Percentiles rank a stretch among this genome's conserved stretches.
Conservation (phyloP, 2,888 invertebrate species). For the Mythimna vitellina region DNA sequence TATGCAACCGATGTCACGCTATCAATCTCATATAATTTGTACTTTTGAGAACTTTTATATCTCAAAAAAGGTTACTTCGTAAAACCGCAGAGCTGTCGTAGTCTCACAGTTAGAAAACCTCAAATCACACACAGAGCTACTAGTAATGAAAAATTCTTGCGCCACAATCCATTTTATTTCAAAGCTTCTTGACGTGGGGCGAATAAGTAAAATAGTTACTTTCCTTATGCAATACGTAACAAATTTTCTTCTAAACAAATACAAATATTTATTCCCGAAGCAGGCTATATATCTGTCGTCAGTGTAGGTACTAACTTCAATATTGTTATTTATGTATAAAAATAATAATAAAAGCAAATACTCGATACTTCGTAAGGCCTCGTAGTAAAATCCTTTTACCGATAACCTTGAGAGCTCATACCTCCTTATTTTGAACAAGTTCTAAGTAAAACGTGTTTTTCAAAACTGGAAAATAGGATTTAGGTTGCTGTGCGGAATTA, state of each 20-base stretch:
- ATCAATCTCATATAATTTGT: no score
- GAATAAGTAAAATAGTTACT: neutral
- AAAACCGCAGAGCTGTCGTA: neutral
- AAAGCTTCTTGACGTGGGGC: neutral
- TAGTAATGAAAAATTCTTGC: neutral
- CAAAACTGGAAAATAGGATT: neutral
- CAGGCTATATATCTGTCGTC: neutral
- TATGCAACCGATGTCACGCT: no score
- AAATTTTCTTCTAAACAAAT: conserved; percentile 3
- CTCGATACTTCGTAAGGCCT: neutral
- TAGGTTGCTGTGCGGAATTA: neutral
- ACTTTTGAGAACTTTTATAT: no score
- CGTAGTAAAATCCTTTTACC: neutral
- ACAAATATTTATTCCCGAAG: neutral
- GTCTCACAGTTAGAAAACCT: neutral
- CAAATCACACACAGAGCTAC: no score
- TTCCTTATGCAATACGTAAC: neutral
- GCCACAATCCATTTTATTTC: neutral
- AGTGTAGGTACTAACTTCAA: neutral
- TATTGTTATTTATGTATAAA: neutral
- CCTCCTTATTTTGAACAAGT: neutral
- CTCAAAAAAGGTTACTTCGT: neutral
- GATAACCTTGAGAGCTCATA: conserved; percentile 1
- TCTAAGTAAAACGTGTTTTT: neutral
- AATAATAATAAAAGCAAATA: neutral